These are phyloP conservation scores for Leucophenga maculata DNA, from an alignment of 2,888 invertebrate species.

Conservation along the genomic window DNA sequence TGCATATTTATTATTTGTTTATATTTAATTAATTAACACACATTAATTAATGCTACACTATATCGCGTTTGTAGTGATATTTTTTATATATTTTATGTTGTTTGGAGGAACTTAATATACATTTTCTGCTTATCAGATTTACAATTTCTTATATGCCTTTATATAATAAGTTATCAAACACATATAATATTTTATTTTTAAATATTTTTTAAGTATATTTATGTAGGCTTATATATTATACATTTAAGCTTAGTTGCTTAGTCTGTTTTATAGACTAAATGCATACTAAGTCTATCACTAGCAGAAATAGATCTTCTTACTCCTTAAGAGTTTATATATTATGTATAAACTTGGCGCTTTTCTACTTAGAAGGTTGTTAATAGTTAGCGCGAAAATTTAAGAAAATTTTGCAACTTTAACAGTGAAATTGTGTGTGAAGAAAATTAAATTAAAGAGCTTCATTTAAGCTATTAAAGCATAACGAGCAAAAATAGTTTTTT, in stretches of 20 bases:
- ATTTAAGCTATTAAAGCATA: too few species aligned
- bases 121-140: conserved; percentile 50
- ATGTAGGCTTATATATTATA: conserved; percentile 4
- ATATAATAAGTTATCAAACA: neutral
- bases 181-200: neutral
- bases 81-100: conserved; percentile 24
- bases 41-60: conserved; percentile 34
- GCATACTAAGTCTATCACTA: conserved; percentile 57
- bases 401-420: neutral
- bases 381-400: neutral
- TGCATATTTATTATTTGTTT: conserved; percentile 29
- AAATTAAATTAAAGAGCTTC: too few species aligned
- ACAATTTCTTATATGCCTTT: conserved; percentile 47
- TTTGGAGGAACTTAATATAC: conserved; percentile 63
- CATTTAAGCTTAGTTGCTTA: conserved; percentile 18
- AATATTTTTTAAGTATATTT: neutral
- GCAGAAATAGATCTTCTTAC: conserved; percentile 48
- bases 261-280: neutral
- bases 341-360: conserved; percentile 17
- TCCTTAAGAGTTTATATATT: too few species aligned
- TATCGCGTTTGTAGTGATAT: conserved; percentile 33
- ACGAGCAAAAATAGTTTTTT: too few species aligned
- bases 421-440: too few species aligned
- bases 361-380: neutral
- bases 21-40: conserved; percentile 36